Conservation (phyloP, 2,888 invertebrate species). For the Eustalomyia histrio region DNA sequence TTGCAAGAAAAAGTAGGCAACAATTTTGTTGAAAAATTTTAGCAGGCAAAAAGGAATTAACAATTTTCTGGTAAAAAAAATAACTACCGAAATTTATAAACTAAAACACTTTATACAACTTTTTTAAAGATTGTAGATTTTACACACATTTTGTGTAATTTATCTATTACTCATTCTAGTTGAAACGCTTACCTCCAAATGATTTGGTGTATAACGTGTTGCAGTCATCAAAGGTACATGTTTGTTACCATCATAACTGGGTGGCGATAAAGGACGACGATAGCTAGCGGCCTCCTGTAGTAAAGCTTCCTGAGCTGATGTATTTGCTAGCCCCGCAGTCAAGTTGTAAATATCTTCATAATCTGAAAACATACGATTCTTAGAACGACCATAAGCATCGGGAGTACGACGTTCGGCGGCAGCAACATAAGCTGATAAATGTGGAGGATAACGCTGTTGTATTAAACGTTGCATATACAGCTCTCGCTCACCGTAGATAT, state of each 20-base stretch:
- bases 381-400: slow-evolving; percentile 89
- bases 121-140: no score
- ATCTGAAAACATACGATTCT: slow-evolving; percentile 81
- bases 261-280: slow-evolving; percentile 83
- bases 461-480: slow-evolving; percentile 78
- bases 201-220: slow-evolving; percentile 77
- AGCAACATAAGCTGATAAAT: slow-evolving; percentile 70
- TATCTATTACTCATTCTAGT: no score
- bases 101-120: no score
- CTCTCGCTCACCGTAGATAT: slow-evolving; percentile 78
- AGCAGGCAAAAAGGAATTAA: no score
- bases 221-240: slow-evolving; percentile 76
- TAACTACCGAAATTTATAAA: no score
- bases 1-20: no score
- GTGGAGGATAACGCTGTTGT: slow-evolving; percentile 74
- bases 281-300: slow-evolving; percentile 80
- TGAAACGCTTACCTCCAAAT: slow-evolving; percentile 76
- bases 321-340: slow-evolving; percentile 73
- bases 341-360: slow-evolving; percentile 88
- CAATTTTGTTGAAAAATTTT: no score
- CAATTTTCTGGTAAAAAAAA: no score
- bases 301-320: slow-evolving; percentile 74
- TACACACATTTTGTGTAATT: no score
- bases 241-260: slow-evolving; percentile 80
- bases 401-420: slow-evolving; percentile 87